These are phyloP conservation scores for Eutolmus rufibarbis DNA, from an alignment of 2,888 invertebrate genomes.

Conservation along the genomic window DNA sequence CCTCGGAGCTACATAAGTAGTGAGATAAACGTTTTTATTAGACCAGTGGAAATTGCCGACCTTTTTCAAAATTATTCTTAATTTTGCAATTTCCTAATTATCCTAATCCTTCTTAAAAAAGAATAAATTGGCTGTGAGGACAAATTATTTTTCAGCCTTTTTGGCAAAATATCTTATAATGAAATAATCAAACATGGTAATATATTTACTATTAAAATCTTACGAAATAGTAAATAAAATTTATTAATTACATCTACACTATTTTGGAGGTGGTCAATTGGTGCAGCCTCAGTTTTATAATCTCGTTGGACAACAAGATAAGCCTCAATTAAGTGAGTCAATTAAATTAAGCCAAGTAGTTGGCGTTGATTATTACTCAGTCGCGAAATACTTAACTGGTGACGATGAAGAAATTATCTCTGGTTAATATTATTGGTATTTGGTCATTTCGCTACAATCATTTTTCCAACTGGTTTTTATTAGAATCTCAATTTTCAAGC, in stretches of 20 bases:
- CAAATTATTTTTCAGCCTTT: too few relatives aligned
- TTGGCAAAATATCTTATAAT: too few relatives aligned
- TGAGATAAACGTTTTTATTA: not conserved
- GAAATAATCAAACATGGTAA: too few relatives aligned
- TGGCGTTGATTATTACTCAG: not conserved
- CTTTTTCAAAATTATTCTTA: not conserved
- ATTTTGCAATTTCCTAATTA: too few relatives aligned
- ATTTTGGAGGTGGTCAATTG: not conserved
- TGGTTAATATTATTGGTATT: not conserved
- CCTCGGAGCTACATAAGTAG: not conserved
- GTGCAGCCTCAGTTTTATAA: not conserved
- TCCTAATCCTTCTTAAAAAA: not conserved
- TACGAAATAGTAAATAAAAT: too few relatives aligned
- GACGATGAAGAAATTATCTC: not conserved
- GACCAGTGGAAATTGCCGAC: not conserved
- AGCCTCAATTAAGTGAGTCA: not conserved
- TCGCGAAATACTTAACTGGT: not conserved
- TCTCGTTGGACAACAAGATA: not conserved
- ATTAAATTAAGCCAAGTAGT: not conserved
- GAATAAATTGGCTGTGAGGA: not conserved
- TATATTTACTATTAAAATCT: too few relatives aligned
- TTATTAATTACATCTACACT: not conserved
- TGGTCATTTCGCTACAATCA: not conserved
- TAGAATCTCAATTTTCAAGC: not conserved
- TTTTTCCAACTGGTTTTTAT: not conserved